A percentile compares a stretch with the other conserved stretches of the same genome.
Conservation (phyloP, 2,797 vertebrate genomes). For the Falco peregrinus region DNA sequence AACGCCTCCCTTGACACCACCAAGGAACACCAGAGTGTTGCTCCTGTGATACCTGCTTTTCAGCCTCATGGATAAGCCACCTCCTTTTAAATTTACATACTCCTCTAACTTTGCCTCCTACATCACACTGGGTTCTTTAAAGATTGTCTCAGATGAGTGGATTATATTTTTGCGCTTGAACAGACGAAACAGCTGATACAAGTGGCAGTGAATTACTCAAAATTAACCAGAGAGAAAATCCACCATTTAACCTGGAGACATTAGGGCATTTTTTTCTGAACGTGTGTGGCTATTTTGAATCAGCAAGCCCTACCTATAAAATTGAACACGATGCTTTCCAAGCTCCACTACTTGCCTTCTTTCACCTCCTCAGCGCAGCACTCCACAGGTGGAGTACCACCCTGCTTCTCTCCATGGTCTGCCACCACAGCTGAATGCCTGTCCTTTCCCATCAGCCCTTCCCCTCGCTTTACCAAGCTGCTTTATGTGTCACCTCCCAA, state of each 20-base stretch:
- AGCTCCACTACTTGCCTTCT: neutral
- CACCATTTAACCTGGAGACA: neutral
- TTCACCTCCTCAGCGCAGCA: neutral
- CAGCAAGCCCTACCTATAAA: neutral
- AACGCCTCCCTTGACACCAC: neutral
- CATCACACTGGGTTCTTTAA: neutral
- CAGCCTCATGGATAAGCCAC: neutral
- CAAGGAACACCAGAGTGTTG: neutral
- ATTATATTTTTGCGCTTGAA: neutral
- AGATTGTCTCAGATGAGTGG: neutral
- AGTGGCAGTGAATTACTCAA: neutral
- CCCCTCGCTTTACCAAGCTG: neutral
- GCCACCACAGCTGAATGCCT: neutral
- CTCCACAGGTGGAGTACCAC: neutral
- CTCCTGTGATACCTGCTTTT: neutral
- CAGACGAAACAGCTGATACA: neutral
- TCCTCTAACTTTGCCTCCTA: neutral
- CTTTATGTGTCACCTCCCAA: fast-evolving
- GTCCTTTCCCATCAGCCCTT: neutral
- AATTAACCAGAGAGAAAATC: neutral
- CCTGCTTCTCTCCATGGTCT: neutral
- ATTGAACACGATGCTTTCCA: neutral
- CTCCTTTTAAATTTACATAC: neutral
- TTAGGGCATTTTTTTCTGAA: neutral
- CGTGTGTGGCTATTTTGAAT: neutral